Percentiles rank a stretch among this genome's conserved stretches.
Evolutionary conservation across 2,113 vertebrate species (phyloP).

Genomic region (Engystomops pustulosus): DNA sequence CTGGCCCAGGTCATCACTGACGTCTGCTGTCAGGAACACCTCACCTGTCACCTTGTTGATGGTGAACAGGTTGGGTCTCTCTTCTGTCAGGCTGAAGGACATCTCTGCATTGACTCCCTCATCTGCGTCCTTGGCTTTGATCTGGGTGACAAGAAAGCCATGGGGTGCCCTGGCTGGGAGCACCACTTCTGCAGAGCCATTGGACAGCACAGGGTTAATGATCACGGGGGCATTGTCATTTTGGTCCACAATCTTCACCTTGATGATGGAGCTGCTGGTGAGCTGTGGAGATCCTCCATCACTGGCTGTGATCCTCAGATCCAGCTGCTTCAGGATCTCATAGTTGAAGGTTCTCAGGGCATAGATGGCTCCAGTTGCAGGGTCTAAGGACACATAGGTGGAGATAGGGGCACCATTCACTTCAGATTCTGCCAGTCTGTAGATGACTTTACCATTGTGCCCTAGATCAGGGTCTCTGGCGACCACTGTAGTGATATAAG

Average conservation of each 20-base stretch:
- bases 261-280: slow-evolving; percentile 85
- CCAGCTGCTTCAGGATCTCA: slow-evolving; percentile 85
- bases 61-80: slow-evolving; percentile 80
- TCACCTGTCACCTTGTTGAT: slow-evolving; percentile 87
- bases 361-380: slow-evolving; percentile 87
- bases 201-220: slow-evolving; percentile 81
- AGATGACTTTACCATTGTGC: slow-evolving; percentile 86
- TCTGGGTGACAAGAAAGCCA: slow-evolving; percentile 84
- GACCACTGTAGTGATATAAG: slow-evolving; percentile 84
- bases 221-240: slow-evolving; percentile 91
- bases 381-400: slow-evolving; percentile 90
- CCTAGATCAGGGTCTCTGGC: slow-evolving; percentile 86
- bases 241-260: slow-evolving; percentile 89
- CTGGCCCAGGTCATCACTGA: slow-evolving; percentile 83
- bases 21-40: slow-evolving; percentile 80
- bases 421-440: slow-evolving; percentile 82
- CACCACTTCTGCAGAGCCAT: slow-evolving; percentile 84
- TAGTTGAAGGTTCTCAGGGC: slow-evolving; percentile 93
- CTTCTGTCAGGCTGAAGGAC: slow-evolving; percentile 83
- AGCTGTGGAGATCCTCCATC: slow-evolving; percentile 91
- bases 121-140: slow-evolving; percentile 89
- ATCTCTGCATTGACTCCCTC: slow-evolving; percentile 87
- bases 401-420: slow-evolving; percentile 83
- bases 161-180: slow-evolving; percentile 85
- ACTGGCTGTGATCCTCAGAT: slow-evolving; percentile 86